A percentile compares a stretch with the other conserved stretches of the same genome.
Evolutionary conservation across 2,113 vertebrate genomes (phyloP).

Genomic region (Podilymbus podiceps): DNA sequence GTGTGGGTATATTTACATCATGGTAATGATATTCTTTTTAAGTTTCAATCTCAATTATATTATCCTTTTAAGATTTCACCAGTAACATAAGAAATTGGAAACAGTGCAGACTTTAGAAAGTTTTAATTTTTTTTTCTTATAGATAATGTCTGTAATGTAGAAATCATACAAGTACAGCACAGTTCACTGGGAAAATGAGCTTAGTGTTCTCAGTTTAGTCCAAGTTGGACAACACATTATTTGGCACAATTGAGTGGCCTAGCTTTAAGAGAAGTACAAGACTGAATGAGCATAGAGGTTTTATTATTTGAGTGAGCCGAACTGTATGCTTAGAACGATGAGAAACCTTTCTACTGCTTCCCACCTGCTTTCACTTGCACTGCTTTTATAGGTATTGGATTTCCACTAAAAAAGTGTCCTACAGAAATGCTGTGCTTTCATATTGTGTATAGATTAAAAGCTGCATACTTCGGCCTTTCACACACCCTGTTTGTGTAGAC

Average conservation of each 20-base stretch:
- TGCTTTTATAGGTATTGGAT: conserved; percentile 34
- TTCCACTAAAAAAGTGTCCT: neutral
- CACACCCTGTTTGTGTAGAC: neutral
- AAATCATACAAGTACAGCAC: conserved; percentile 46
- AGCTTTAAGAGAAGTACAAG: conserved; percentile 57
- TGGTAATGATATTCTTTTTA: neutral
- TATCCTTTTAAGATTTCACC: neutral
- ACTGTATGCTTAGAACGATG: neutral
- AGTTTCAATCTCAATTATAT: neutral
- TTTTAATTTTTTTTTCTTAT: conserved; percentile 51
- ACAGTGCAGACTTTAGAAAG: neutral
- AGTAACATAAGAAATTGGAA: neutral
- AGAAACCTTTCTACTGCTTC: conserved; percentile 6
- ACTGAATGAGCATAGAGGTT: conserved; percentile 57
- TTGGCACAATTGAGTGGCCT: conserved; percentile 63
- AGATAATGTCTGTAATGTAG: conserved; percentile 32
- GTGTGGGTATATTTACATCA: neutral
- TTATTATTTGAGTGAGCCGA: conserved; percentile 61
- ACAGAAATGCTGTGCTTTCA: conserved; percentile 28
- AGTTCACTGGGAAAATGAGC: conserved; percentile 65
- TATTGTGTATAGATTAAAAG: neutral
- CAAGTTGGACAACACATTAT: conserved; percentile 64
- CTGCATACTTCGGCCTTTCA: neutral
- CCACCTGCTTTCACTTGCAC: conserved; percentile 33
- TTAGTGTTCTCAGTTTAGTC: conserved; percentile 61